Base-by-base conservation (phyloP, 2,113 vertebrate genomes). In the Probosciger aterrimus region DNA sequence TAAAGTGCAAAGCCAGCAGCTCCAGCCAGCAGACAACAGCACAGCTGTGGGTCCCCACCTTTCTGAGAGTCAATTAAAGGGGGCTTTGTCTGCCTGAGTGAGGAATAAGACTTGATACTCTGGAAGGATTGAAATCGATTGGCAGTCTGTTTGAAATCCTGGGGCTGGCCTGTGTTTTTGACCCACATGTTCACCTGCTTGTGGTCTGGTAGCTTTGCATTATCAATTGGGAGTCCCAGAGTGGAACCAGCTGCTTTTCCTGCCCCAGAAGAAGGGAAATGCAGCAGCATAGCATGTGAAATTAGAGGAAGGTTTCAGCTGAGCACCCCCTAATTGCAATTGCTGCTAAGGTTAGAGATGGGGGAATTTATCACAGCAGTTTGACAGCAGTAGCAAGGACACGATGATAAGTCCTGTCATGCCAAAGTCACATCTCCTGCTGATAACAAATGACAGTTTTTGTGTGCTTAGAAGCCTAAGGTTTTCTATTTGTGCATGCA, bases 341-440 rank as follows among this genome's bases (percentile, higher is more conserved):
- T 1, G 84, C 76, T 49, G 71, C 25, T 92, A 57, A 76, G 91
- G 90, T 82, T 91, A 41, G 37, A 80, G 78, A 43, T 4, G 2
- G 31, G 49, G 67, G 55, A 70, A 86, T 94, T 92, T 31, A 53
- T 76, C 68, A 2, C 77, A 33, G 83, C 86, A 8, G 77, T 33
- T 82, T 53, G 93, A 82, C 80, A 88, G 90, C 65, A 31, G 55
- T 50, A 1, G 46, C 93, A 95, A 97, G 92, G 95, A 84, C 88
- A 2, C 1, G 63, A 28, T 47, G 70, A 28, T 69, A 37, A 75
- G 44, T 86, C 91, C 83, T 67, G 60, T 46, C 68, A 1, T 83
- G 86, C 30, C 93, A 74, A 91, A 93, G 91, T 71, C 89, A 30
- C 11, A 2, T 79, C 82, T 90, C 71, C 81, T n/a, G 47, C 77